phyloP scores from a whole-genome alignment of 1,140 invertebrate species.

The Coptotermes formosanus region DNA sequence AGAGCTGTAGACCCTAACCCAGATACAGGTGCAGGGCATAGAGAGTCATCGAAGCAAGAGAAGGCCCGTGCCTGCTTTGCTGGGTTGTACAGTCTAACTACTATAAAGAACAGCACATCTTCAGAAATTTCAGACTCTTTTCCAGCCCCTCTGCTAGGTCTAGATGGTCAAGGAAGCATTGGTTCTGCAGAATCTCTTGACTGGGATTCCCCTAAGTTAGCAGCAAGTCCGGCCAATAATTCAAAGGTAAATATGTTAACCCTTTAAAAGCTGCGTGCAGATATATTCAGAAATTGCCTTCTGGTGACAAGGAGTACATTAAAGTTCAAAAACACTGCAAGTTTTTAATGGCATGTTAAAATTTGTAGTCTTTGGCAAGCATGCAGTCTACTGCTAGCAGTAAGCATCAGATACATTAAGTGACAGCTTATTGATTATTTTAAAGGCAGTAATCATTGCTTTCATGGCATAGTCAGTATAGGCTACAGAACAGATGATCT shows the following conservation, averaged over 20 bases:
- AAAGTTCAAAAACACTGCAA: no score
- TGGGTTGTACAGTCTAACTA: slow-evolving; percentile 41
- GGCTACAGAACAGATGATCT: no score
- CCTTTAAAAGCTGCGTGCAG: no score
- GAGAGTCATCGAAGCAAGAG: slow-evolving; percentile 34
- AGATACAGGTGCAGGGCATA: not conserved
- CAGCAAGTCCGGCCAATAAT: slow-evolving; percentile 17
- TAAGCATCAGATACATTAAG: no score
- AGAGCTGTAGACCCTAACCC: slow-evolving; percentile 15
- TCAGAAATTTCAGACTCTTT: slow-evolving; percentile 37
- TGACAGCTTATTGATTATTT: no score
- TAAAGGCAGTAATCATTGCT: no score
- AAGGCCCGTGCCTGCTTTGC: slow-evolving; percentile 39
- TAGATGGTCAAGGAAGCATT: slow-evolving; percentile 24
- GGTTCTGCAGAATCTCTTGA: slow-evolving; percentile 35
- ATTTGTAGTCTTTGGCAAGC: no score
- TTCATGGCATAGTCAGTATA: no score
- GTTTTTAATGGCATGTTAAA: no score
- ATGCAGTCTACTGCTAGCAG: no score
- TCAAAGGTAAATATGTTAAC: not conserved
- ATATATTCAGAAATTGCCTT: no score
- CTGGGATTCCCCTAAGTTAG: slow-evolving; percentile 37
- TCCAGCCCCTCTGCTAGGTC: not conserved
- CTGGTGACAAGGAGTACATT: no score
- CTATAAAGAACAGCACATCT: slow-evolving; percentile 39